Conservation (phyloP, 2,113 vertebrate species). For the Python bivittatus region DNA sequence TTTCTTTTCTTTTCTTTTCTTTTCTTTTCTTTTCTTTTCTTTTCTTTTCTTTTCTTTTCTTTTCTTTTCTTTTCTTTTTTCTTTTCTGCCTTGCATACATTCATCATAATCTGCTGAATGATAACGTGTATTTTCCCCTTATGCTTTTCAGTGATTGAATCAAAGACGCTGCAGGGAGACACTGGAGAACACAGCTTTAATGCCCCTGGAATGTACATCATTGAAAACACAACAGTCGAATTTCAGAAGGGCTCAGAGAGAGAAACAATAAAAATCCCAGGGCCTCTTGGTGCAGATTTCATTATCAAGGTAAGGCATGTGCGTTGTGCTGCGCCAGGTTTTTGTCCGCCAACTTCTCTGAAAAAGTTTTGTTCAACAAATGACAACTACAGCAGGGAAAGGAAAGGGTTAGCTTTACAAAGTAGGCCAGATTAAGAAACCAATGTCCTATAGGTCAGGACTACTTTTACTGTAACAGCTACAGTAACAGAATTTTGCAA, state of each 20-base stretch:
- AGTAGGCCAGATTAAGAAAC: neutral
- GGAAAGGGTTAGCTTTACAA: neutral
- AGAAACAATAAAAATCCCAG: constrained; percentile 82
- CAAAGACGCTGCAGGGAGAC: constrained; percentile 81
- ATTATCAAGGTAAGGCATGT: constrained; percentile 84
- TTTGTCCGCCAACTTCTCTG: neutral
- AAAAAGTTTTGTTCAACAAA: neutral
- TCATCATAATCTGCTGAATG: constrained; percentile 6
- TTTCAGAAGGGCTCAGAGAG: constrained; percentile 82
- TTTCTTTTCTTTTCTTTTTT: too few relatives aligned
- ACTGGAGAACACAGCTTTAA: constrained; percentile 80
- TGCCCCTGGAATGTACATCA: constrained; percentile 73
- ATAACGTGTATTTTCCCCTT: neutral
- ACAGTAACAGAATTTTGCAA: too few relatives aligned
- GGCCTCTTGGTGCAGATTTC: constrained; percentile 86
- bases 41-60: too few relatives aligned
- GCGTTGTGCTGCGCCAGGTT: neutral
- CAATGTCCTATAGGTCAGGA: too few relatives aligned
- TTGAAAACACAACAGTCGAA: constrained; percentile 88
- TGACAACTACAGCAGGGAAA: neutral
- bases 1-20: too few relatives aligned
- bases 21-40: too few relatives aligned
- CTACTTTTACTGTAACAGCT: too few relatives aligned
- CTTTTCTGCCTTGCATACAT: neutral
- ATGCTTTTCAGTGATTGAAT: constrained; percentile 85